phyloP scores from a whole-genome alignment of 2,113 vertebrate genomes.

The Tringa solitaria region DNA sequence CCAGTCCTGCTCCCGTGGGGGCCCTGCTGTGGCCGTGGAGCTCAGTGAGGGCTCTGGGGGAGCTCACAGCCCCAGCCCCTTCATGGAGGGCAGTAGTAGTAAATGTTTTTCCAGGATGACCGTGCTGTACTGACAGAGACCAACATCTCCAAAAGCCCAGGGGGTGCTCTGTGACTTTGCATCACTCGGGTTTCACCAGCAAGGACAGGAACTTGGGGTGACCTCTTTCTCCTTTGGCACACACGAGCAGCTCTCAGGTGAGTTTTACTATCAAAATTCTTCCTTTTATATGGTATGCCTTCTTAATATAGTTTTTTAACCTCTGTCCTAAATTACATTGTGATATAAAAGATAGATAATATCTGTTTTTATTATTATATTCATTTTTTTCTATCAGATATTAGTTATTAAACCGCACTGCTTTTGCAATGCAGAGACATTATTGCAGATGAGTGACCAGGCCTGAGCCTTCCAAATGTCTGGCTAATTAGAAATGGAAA shows the following conservation, averaged over 20 bases:
- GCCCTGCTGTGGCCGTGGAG: neutral
- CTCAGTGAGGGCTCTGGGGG: accelerated
- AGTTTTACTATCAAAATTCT: neutral
- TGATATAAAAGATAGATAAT: neutral
- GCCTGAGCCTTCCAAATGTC: neutral
- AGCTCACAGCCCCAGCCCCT: neutral
- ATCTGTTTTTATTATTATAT: neutral
- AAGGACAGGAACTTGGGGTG: neutral
- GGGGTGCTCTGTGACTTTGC: neutral
- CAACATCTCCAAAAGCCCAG: neutral
- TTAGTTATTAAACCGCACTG: neutral
- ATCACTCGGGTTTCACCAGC: neutral
- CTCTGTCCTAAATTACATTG: neutral
- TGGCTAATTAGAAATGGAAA: neutral
- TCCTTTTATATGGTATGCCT: neutral
- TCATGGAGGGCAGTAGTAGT: accelerated
- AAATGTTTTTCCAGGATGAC: neutral
- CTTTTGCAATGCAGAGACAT: neutral
- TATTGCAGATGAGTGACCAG: neutral
- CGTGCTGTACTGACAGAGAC: accelerated
- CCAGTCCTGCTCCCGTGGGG: accelerated
- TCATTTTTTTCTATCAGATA: neutral
- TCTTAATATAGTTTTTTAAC: neutral
- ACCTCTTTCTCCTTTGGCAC: neutral
- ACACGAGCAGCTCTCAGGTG: neutral